Percentiles rank a stretch among this genome's conserved stretches.
These are phyloP conservation scores for Eubucco bourcierii DNA, from an alignment of 2,113 vertebrate species.

Conservation along the genomic window DNA sequence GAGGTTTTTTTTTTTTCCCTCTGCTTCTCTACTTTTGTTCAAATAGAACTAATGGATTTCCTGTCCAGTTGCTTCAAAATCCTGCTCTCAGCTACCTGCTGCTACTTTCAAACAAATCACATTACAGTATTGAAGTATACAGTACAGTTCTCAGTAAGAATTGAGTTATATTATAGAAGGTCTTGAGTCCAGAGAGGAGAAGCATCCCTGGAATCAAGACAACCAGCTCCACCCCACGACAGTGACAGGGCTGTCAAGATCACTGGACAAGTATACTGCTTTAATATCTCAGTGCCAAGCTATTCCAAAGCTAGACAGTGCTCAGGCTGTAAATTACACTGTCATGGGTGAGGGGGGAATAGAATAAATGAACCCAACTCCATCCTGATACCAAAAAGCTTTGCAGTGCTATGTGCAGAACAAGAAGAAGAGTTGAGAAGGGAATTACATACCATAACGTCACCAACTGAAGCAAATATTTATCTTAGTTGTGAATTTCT, in stretches of 20 bases:
- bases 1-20: neutral
- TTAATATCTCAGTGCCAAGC: neutral
- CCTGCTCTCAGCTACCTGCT: neutral
- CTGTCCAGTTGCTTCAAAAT: neutral
- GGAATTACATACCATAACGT: neutral
- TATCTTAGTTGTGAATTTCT: neutral
- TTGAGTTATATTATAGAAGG: neutral
- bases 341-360: neutral
- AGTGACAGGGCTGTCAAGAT: neutral
- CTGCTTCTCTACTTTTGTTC: neutral
- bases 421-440: neutral
- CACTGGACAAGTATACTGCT: neutral
- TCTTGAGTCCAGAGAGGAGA: neutral
- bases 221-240: neutral
- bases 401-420: neutral
- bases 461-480: neutral
- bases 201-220: neutral
- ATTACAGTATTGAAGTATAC: neutral
- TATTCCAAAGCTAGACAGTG: neutral
- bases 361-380: neutral
- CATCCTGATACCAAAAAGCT: neutral
- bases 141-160: neutral
- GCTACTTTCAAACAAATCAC: neutral
- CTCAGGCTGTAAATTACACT: neutral
- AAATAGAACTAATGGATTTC: neutral